These are phyloP conservation scores for Bucco capensis DNA, from an alignment of 2,113 vertebrate species.

Conservation along the genomic window DNA sequence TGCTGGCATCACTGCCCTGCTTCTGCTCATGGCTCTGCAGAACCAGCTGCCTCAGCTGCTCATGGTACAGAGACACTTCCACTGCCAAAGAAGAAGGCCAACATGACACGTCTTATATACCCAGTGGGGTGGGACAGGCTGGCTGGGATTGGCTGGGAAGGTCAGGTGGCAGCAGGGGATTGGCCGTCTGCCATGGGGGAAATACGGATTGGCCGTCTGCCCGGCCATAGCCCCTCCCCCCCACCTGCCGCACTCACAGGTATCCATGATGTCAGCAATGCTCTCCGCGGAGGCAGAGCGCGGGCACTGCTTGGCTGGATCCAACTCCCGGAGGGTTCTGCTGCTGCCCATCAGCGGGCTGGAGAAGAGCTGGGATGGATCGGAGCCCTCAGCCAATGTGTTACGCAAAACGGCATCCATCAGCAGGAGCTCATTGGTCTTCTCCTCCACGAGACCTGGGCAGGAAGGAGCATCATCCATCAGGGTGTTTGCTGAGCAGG, in stretches of 20 bases:
- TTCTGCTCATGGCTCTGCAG: not conserved
- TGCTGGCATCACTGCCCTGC: fast-evolving
- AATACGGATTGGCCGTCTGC: fast-evolving
- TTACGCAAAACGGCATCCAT: slow-evolving; percentile 33
- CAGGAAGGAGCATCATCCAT: fast-evolving
- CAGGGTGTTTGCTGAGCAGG: not conserved
- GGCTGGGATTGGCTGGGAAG: not conserved
- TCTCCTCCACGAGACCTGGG: slow-evolving; percentile 66
- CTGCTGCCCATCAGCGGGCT: slow-evolving; percentile 43
- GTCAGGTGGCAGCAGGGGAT: fast-evolving
- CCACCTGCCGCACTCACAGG: slow-evolving; percentile 20
- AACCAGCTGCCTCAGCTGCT: slow-evolving; percentile 7
- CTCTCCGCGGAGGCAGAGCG: fast-evolving
- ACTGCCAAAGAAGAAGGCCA: not conserved
- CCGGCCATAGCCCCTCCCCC: fast-evolving
- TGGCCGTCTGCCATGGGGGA: fast-evolving
- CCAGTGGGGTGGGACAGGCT: fast-evolving
- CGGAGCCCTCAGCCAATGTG: fast-evolving
- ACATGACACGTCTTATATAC: fast-evolving
- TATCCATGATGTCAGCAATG: not conserved
- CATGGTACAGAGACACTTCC: slow-evolving; percentile 12
- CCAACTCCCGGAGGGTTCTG: not conserved
- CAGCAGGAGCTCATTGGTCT: slow-evolving; percentile 56
- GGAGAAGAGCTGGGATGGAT: not conserved
- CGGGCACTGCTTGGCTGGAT: not conserved